Conservation (phyloP, 2,113 vertebrate species). For the Eubucco bourcierii region DNA sequence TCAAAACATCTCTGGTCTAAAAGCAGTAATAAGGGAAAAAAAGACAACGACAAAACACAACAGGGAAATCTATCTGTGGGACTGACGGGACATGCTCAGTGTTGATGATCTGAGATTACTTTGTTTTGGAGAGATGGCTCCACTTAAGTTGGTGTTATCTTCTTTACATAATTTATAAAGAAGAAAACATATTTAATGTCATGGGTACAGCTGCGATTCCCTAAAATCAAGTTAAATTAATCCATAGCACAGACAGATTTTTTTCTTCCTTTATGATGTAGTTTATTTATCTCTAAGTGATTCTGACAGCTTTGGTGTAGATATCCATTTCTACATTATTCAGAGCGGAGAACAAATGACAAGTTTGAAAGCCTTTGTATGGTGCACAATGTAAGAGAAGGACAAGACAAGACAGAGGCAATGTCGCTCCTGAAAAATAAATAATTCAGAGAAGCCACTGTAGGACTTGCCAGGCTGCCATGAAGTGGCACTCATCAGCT, state of each 20-base stretch:
- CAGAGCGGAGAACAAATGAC: neutral
- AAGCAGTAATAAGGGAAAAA: neutral
- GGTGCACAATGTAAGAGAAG: neutral
- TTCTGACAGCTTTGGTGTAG: neutral
- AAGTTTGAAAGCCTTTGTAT: neutral
- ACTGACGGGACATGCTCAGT: neutral
- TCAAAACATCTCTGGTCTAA: neutral
- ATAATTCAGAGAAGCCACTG: neutral
- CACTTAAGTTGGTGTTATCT: neutral
- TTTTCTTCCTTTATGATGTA: neutral
- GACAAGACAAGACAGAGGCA: neutral
- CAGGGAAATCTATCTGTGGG: neutral
- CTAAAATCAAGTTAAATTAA: constrained; percentile 5
- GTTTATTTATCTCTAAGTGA: neutral
- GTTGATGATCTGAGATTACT: neutral
- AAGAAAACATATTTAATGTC: neutral
- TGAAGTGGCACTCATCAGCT: neutral
- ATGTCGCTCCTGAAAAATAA: neutral
- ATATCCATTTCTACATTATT: neutral
- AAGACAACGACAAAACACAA: no score
- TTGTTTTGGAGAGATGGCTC: neutral
- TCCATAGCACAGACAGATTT: neutral
- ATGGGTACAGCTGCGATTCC: neutral
- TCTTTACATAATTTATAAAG: constrained; percentile 10
- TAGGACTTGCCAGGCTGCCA: neutral